Evolutionary conservation across 2,797 vertebrate species (phyloP).

Genomic region (Oreochromis mossambicus): DNA sequence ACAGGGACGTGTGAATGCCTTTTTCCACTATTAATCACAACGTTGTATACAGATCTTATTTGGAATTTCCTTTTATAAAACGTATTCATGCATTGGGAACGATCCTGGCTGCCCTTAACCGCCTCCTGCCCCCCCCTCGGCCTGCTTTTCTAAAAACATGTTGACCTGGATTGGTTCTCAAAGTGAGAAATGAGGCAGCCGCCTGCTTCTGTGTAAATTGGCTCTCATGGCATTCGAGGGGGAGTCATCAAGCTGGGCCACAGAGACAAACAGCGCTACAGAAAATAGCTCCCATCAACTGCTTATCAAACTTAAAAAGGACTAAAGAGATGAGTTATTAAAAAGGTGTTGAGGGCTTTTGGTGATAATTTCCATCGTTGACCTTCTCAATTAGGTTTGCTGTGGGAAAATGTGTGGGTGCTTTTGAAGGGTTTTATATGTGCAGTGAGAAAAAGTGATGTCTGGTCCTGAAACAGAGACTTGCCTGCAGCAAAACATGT

Average conservation of each 20-base stretch:
- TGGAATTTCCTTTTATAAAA: slow-evolving; percentile 14
- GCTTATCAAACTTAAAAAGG: slow-evolving; percentile 31
- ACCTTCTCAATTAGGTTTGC: not conserved
- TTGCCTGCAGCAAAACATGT: slow-evolving; percentile 14
- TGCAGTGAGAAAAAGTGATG: not conserved
- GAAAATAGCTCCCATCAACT: slow-evolving; percentile 47
- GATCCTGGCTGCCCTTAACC: not conserved
- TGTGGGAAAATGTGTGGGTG: not conserved
- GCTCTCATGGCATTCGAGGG: slow-evolving; percentile 33
- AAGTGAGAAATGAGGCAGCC: slow-evolving; percentile 55
- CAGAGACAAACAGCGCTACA: slow-evolving; percentile 14
- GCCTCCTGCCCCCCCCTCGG: not conserved
- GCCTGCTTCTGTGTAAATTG: slow-evolving; percentile 53
- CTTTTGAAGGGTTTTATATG: not conserved
- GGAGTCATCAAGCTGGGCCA: slow-evolving; percentile 39
- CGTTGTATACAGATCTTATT: not conserved
- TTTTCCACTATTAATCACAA: not conserved
- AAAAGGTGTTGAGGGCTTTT: not conserved
- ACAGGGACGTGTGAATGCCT: not conserved
- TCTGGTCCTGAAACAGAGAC: slow-evolving; percentile 2
- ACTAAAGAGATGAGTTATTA: slow-evolving; percentile 10
- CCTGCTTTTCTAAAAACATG: slow-evolving; percentile 65
- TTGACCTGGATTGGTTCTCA: slow-evolving; percentile 66
- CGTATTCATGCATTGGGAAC: slow-evolving; percentile 16
- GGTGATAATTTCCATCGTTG: slow-evolving; percentile 3